Percentiles rank a stretch among this genome's conserved stretches.
Evolutionary conservation across 2,888 invertebrate species (phyloP).

Genomic region (Orthosia cruda): DNA sequence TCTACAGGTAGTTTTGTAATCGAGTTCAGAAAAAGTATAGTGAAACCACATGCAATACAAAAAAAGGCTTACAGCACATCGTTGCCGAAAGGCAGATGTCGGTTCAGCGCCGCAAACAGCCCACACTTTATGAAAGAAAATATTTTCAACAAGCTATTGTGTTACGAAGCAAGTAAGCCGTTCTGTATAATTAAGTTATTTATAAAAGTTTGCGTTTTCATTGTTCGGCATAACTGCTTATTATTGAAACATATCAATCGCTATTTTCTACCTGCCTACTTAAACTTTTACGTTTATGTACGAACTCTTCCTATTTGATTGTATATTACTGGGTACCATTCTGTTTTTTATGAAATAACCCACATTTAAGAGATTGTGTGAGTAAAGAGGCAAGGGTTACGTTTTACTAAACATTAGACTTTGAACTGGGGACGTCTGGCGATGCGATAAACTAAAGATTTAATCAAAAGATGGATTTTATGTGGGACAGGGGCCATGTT

Average conservation of each 20-base stretch:
- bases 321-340: neutral
- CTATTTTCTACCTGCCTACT: neutral
- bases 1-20: slow-evolving; percentile 8
- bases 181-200: slow-evolving; percentile 52
- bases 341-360: slow-evolving; percentile 16
- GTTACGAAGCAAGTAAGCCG: slow-evolving; percentile 57
- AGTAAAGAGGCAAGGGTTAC: slow-evolving; percentile 31
- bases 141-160: slow-evolving; percentile 59
- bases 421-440: slow-evolving; percentile 36
- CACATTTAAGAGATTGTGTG: slow-evolving; percentile 9
- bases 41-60: slow-evolving; percentile 56
- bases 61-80: slow-evolving; percentile 60
- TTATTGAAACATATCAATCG: slow-evolving; percentile 11
- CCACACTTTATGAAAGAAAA: slow-evolving; percentile 61
- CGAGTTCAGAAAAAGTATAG: slow-evolving; percentile 45
- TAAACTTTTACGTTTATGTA: neutral
- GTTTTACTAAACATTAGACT: slow-evolving; percentile 54
- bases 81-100: slow-evolving; percentile 70
- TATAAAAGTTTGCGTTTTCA: slow-evolving; percentile 31
- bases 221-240: slow-evolving; percentile 12
- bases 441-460: slow-evolving; percentile 59
- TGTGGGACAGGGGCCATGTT: slow-evolving; percentile 24
- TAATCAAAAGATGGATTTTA: slow-evolving; percentile 60
- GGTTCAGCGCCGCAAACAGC: slow-evolving; percentile 58
- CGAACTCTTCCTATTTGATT: neutral